Evolutionary conservation across 2,113 vertebrate genomes (phyloP).

Genomic region (Ifrita kowaldi): DNA sequence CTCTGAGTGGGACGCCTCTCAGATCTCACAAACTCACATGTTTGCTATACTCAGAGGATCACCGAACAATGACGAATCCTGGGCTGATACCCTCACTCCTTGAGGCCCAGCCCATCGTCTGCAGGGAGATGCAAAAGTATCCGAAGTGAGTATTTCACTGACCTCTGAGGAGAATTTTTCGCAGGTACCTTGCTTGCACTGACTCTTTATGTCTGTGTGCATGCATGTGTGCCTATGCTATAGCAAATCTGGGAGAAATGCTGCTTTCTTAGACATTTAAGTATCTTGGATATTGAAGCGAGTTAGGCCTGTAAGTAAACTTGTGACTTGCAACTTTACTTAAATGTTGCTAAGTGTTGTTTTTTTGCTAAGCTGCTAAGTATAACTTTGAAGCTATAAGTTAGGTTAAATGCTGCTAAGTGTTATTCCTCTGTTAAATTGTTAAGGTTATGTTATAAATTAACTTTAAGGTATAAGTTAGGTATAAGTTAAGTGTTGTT

Average conservation of each 20-base stretch:
- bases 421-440: not conserved
- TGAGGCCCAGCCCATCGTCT: rapidly evolving
- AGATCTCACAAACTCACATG: not conserved
- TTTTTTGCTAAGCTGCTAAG: not conserved
- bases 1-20: not conserved
- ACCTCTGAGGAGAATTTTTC: not conserved
- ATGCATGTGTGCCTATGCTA: not conserved
- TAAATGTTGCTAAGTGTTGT: not conserved
- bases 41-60: not conserved
- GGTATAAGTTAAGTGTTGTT: not conserved
- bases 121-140: rapidly evolving
- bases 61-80: not conserved
- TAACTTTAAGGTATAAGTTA: not conserved
- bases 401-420: not conserved
- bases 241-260: not conserved
- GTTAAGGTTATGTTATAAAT: not conserved
- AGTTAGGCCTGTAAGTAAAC: not conserved
- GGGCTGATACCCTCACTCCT: not conserved
- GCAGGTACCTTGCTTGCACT: not conserved
- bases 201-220: not conserved
- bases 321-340: not conserved
- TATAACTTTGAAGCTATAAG: not conserved
- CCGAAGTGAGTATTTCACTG: not conserved
- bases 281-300: rapidly evolving
- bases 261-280: not conserved